Percentiles rank a stretch among this genome's conserved stretches.
These are phyloP conservation scores for Diplosoma virens DNA, from an alignment of 23 tunicate genomes.

Conservation along the genomic window DNA sequence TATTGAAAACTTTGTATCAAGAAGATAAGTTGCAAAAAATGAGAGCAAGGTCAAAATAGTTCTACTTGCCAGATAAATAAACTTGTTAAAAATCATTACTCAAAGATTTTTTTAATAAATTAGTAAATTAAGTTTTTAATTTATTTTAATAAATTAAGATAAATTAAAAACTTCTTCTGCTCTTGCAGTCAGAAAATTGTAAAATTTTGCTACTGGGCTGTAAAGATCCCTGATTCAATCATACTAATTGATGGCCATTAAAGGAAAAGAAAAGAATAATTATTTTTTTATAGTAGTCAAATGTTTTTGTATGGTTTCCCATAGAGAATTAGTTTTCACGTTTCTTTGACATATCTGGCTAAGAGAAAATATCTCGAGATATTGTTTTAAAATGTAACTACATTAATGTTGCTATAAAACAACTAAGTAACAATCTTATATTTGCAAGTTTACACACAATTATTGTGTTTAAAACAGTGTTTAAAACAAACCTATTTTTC, in stretches of 20 bases:
- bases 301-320: neutral
- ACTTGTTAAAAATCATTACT: neutral
- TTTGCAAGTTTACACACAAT: neutral
- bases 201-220: neutral
- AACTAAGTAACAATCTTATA: neutral
- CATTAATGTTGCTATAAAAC: conserved; percentile 1
- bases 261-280: neutral
- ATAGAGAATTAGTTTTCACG: neutral
- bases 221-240: neutral
- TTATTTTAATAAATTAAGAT: no score
- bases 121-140: no score
- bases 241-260: neutral
- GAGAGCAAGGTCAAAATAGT: neutral
- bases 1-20: neutral
- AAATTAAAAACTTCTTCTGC: no score
- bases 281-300: neutral
- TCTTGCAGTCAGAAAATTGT: neutral
- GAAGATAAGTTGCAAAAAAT: neutral
- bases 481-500: no score
- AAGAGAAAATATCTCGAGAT: neutral
- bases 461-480: no score
- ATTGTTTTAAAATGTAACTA: neutral
- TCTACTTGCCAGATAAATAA: neutral
- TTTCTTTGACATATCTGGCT: neutral
- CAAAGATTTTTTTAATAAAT: neutral